phyloP scores from a whole-genome alignment of 1,140 invertebrate species.

The Argopecten irradians region DNA sequence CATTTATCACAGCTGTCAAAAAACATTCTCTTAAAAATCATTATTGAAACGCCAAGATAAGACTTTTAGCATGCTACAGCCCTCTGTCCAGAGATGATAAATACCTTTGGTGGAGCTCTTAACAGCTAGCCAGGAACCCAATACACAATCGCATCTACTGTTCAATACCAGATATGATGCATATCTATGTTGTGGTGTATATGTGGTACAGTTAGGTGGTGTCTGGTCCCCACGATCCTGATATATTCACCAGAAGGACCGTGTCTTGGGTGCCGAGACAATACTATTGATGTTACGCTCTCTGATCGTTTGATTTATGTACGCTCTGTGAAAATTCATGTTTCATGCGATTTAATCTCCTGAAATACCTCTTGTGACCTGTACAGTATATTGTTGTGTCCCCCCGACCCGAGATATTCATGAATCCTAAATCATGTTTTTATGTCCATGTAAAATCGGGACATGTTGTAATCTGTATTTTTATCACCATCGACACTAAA shows the following conservation, averaged over 20 bases:
- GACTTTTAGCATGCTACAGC: neutral
- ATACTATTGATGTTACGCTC: conserved; percentile 13
- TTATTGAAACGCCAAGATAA: neutral
- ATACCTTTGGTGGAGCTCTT: neutral
- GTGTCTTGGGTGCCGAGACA: neutral
- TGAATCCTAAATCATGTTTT: neutral
- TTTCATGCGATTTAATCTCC: neutral
- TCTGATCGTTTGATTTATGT: neutral
- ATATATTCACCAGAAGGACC: neutral
- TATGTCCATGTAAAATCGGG: neutral
- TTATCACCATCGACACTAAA: neutral
- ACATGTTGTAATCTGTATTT: neutral
- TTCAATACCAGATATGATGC: conserved; percentile 9
- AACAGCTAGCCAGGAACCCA: neutral
- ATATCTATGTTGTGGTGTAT: conserved; percentile 14
- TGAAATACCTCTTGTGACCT: neutral
- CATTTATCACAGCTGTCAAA: conserved; percentile 2
- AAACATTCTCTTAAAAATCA: conserved; percentile 12
- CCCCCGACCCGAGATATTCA: neutral
- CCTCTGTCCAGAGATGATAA: neutral
- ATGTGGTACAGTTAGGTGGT: neutral
- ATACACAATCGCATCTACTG: conserved; percentile 16
- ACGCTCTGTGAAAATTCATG: neutral
- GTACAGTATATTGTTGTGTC: neutral
- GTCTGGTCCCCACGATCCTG: neutral